Base-by-base conservation (phyloP, 2,797 vertebrate species). In the Halcyon leucocephala region DNA sequence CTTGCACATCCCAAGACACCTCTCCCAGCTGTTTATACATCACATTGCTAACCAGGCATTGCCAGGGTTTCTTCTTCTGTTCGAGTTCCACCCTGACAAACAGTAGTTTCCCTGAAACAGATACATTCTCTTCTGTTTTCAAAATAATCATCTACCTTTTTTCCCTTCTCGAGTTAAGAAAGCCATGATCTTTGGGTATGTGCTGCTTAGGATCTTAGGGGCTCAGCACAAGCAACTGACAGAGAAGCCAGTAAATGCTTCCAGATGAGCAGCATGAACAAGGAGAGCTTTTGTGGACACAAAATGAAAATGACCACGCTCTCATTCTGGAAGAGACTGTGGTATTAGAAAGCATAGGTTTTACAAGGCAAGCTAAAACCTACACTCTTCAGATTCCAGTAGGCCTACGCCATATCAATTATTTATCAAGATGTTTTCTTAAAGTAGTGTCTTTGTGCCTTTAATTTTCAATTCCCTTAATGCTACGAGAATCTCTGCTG, bases 401-500 rank as follows among this genome's bases (percentile, higher is more conserved):
- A 95, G 92, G 96, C 86, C 81, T 91, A 19, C 48, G 70, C 49
- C 16, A 14, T 80, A 90, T 98, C 91, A 98, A 98, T 97, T 96
- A 98, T 98, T 98, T 96, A 98, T 79, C 81, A 82, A 95, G 85
- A 97, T 96, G 97, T 94, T 96, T 93, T 97, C 97, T 95, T 92
- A 96, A 97, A 97, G 96, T 93, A 97, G 90, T 92, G 89, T 94
- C 96, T 98, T 96, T 93, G 95, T 95, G 96, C 94, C 96, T 98
- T 95, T 98, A 97, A 98, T 98, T 98, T 98, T 98, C 98, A 98
- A 97, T 98, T 98, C 97, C 94, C 97, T 96, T 95, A 97, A 97
- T 96, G 93, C 97, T 71, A 55, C 86, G 84, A 95, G 83, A 94
- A 97, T 97, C 97, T 98, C 97, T 95, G 91, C 96, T 96, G 96